These are phyloP conservation scores for Chaitophorus viminalis DNA, from an alignment of 2,888 invertebrate species.

Conservation along the genomic window DNA sequence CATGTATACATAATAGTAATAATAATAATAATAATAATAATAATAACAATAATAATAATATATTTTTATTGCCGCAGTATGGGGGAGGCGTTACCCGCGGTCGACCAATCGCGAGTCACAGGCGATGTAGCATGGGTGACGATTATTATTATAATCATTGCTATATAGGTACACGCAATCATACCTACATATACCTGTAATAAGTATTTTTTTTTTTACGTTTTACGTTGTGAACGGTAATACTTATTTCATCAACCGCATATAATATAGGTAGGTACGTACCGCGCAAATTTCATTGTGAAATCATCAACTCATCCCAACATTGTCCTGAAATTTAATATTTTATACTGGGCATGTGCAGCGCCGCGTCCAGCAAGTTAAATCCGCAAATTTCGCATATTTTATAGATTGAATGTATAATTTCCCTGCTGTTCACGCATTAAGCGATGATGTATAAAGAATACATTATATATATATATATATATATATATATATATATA, in stretches of 20 bases:
- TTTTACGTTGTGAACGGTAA: not conserved
- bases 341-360: too few relatives aligned
- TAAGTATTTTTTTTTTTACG: not conserved
- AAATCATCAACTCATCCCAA: not conserved
- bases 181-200: not conserved
- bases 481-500: too few relatives aligned
- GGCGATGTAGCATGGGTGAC: conserved; percentile 22
- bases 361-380: too few relatives aligned
- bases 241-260: not conserved
- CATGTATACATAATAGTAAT: not conserved
- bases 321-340: too few relatives aligned
- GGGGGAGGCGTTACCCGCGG: conserved; percentile 58
- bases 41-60: conserved; percentile 30
- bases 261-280: too few relatives aligned
- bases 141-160: conserved; percentile 37
- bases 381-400: too few relatives aligned
- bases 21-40: conserved; percentile 7
- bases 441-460: too few relatives aligned
- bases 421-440: too few relatives aligned
- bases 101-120: conserved; percentile 41
- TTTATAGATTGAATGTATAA: too few relatives aligned
- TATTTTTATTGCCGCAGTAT: conserved; percentile 26
- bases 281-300: not conserved
- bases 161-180: not conserved
- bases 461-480: too few relatives aligned